Conservation (phyloP, 1,140 invertebrate species). For the roundworm (Caenorhabditis elegans) region DNA sequence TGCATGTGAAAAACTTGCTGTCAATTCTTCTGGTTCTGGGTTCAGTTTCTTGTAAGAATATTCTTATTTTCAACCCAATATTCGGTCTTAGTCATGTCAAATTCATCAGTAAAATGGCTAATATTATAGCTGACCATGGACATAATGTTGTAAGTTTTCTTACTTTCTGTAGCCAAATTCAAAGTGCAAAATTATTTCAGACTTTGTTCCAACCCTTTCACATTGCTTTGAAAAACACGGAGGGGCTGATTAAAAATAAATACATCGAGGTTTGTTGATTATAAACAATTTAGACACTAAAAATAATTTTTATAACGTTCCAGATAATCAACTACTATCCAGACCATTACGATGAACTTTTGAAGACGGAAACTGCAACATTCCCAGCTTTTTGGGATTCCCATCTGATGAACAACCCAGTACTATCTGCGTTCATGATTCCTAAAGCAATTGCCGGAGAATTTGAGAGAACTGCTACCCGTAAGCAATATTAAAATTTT, state of each 20-base stretch:
- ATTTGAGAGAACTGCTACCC: not conserved
- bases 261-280: not conserved
- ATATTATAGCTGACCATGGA: not conserved
- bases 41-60: not conserved
- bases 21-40: too few species aligned
- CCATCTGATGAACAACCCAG: not conserved
- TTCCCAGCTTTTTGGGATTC: not conserved
- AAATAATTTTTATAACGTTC: too few species aligned
- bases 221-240: not conserved
- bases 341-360: not conserved
- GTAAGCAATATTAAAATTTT: not conserved
- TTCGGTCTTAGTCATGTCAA: not conserved
- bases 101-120: not conserved
- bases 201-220: not conserved
- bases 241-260: not conserved
- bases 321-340: not conserved
- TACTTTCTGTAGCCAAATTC: not conserved
- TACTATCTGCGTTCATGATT: not conserved
- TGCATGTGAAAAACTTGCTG: too few species aligned
- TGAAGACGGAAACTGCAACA: not conserved
- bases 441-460: not conserved
- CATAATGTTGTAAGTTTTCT: constrained; percentile 8
- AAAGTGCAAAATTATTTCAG: not conserved
- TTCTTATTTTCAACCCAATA: not conserved
- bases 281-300: too few species aligned